Base-by-base conservation (phyloP, 2,888 invertebrate species). In the Strigamia crassipes region DNA sequence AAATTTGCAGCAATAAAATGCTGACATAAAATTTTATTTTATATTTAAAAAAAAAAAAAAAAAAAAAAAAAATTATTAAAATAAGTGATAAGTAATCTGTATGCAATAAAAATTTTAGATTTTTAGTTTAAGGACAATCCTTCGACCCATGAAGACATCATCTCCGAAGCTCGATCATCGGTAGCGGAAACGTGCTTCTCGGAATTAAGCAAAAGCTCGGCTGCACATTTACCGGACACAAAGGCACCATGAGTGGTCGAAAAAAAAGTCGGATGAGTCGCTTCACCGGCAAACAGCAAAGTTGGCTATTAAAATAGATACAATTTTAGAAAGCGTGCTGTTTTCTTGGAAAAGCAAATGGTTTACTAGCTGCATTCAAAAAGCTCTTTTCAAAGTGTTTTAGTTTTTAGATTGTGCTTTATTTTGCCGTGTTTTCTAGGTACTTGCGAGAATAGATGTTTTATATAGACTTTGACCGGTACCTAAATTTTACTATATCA, bases 181-280 rank as follows among this genome's bases (percentile, higher is more conserved):
- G 31, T 5, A 34, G 6, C 21, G 18, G 21, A 79, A 10, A 41
- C 15, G n/a, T n/a, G 6, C 10, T 73, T 21, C 12, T 41, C 34
- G 8, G 73, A 21, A n/a, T 15, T 12, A 21, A 83, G 83, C 78
- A 95, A 87, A 81, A 92, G 90, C 87, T 94, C 93, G 66, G 95
- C 94, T 51, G 94, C 94, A 21, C 92, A 92, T 85, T 94, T 91
- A 0, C 97, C 97, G 79, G 94, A 94, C 82, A 97, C 89, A 87
- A 94, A 95, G 51, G 97, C 97, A 79, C 97, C 97, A 87, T 97
- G 97, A 46, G 95, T 96, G 1, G 97, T 97, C 79, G 96, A 97
- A 89, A 97, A 97, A 88, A 96, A 97, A 87, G 92, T 94, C 87
- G 94, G 93, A 90, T 97, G 97, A 73, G 96, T 96, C 86, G 97